Percentiles rank a stretch among this genome's conserved stretches.
These are phyloP conservation scores for Aromia moschata DNA, from an alignment of 2,888 invertebrate genomes.

Conservation along the genomic window DNA sequence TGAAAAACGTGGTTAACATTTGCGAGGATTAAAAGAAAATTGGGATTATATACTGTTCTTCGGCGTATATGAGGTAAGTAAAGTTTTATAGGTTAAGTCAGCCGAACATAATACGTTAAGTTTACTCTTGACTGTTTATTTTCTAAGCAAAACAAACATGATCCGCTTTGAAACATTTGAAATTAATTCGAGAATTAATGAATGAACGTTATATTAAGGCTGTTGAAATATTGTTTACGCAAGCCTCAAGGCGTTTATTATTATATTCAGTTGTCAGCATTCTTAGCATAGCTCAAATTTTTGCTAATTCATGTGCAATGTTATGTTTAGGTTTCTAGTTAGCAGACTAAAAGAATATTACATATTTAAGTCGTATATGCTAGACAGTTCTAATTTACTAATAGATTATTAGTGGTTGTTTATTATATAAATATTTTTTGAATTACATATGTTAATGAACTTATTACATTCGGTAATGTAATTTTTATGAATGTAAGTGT, in stretches of 20 bases:
- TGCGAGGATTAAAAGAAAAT: slow-evolving; percentile 4
- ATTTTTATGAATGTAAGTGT: no score
- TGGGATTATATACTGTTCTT: slow-evolving; percentile 7
- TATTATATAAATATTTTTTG: no score
- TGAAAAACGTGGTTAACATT: slow-evolving; percentile 37
- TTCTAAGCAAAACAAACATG: slow-evolving; percentile 38
- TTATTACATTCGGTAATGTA: no score
- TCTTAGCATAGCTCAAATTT: not conserved
- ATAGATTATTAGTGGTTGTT: no score
- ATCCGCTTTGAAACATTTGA: no score
- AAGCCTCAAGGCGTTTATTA: no score
- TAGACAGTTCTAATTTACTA: not conserved
- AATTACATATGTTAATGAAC: no score
- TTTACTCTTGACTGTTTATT: slow-evolving; percentile 36
- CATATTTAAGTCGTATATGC: not conserved
- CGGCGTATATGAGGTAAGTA: slow-evolving; percentile 33
- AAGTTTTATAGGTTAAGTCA: slow-evolving; percentile 25
- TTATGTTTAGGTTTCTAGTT: not conserved
- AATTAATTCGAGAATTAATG: no score
- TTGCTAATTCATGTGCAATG: not conserved
- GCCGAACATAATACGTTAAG: slow-evolving; percentile 33
- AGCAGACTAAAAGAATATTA: not conserved
- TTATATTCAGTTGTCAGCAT: slow-evolving; percentile 7
- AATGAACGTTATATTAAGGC: no score
- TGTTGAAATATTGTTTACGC: no score